Conservation (phyloP, 2,113 vertebrate genomes). For the Alouatta palliata region DNA sequence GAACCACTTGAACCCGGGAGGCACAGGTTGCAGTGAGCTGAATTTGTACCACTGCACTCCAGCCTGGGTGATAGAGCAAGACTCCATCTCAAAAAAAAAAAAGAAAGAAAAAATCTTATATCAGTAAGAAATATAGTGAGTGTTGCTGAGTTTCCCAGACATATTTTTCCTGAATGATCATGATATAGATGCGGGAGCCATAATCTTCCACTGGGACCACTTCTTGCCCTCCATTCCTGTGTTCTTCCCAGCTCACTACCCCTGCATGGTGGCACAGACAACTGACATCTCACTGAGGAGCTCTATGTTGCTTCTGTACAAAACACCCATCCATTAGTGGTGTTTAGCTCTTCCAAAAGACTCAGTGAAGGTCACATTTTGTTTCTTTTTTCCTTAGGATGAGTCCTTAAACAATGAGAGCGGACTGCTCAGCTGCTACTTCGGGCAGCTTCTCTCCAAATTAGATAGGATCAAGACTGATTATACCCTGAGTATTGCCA, state of each 20-base stretch:
- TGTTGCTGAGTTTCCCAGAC: rapidly evolving
- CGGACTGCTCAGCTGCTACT: slow-evolving; percentile 59
- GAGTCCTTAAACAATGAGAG: slow-evolving; percentile 37
- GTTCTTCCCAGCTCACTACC: neutral
- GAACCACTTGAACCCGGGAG: too few species aligned
- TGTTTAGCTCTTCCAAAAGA: neutral
- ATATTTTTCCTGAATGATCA: neutral
- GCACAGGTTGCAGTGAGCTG: too few species aligned
- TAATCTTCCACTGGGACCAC: rapidly evolving
- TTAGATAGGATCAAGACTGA: slow-evolving; percentile 73
- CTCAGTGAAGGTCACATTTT: neutral
- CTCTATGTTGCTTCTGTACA: neutral
- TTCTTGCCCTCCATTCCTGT: neutral
- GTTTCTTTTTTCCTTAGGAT: slow-evolving; percentile 43
- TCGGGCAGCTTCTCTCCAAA: slow-evolving; percentile 80
- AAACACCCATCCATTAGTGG: neutral
- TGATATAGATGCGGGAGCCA: rapidly evolving
- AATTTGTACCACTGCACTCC: too few species aligned
- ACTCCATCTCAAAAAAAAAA: too few species aligned
- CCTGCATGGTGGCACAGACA: neutral
- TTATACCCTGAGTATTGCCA: slow-evolving; percentile 80
- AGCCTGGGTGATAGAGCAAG: too few species aligned
- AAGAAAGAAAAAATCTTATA: neutral
- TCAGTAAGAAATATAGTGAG: neutral
- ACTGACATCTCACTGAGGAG: neutral